Evolutionary conservation across 2,797 vertebrate genomes (phyloP), one percentile per base, ranked within the genome.

Genomic region (Balearica regulorum): DNA sequence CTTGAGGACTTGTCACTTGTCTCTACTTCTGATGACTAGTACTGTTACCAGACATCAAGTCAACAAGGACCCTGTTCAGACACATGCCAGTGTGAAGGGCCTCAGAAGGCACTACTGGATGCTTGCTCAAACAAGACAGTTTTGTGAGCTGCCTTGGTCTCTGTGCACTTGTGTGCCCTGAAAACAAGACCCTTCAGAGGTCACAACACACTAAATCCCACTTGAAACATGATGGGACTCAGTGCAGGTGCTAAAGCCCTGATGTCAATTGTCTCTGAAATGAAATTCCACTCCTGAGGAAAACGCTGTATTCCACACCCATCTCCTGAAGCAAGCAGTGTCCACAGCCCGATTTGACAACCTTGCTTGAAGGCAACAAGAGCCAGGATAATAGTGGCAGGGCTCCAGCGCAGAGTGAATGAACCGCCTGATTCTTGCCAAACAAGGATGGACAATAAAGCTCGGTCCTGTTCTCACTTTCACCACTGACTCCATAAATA

Each of bases 61-160:
- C 43, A 81, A 76, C 44, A 41, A 57, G 12, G 35, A 84, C 4
- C 3, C 25, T 24, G 10, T 46, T 84, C 26, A 53, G 81, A 20
- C 39, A 69, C 0, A 0, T 10, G 29, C 6, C n/a, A 57, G 19
- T 8, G 29, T 41, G 54, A 83, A 10, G 33, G 17, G 18, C 35
- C 29, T 92, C 33, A 82, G 70, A 82, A 78, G 35, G 33, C 62
- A 65, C 33, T 57, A n/a, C 9, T 26, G 35, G 18, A 29, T 81
- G 20, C 41, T 79, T 72, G 20, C 10, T 43, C 73, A 58, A 81
- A 35, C 12, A 68, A 65, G 22, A 44, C 4, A 57, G 37, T 14
- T 78, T 25, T 1, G 17, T 31, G 44, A 65, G 21, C 29, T 79
- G 46, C 13, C 18, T 33, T 64, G 41, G 49, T 29, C 35, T 68